These are phyloP conservation scores for Pipra filicauda DNA, from an alignment of 2,113 vertebrate species.

Conservation along the genomic window DNA sequence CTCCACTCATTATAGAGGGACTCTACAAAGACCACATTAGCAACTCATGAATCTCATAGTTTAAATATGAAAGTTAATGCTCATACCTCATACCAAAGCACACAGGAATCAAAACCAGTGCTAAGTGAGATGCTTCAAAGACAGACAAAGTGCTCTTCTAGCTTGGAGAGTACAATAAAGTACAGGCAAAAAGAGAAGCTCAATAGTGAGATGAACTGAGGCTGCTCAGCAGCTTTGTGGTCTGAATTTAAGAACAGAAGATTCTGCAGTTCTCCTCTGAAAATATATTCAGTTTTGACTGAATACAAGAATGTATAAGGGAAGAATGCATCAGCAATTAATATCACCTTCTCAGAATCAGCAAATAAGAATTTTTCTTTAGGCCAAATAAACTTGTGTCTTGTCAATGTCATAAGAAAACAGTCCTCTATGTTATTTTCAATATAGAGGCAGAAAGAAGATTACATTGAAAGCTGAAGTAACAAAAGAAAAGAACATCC, in stretches of 20 bases:
- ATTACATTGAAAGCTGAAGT: background rate
- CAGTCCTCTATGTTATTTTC: background rate
- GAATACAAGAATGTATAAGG: background rate
- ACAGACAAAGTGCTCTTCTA: background rate
- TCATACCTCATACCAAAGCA: background rate
- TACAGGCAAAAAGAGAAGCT: background rate
- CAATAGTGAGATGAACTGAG: background rate
- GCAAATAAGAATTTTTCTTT: background rate
- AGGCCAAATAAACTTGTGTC: background rate
- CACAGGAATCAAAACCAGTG: background rate
- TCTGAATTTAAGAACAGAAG: background rate
- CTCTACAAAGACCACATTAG: background rate
- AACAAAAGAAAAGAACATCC: background rate
- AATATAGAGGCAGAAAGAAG: background rate
- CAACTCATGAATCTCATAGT: background rate
- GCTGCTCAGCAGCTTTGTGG: background rate
- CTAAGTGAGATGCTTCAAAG: background rate
- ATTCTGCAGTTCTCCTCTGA: background rate
- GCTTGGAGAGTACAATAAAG: background rate
- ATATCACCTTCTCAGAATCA: background rate
- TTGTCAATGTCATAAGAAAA: background rate
- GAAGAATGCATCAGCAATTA: background rate
- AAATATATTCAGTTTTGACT: background rate
- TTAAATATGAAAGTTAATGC: conserved; percentile 2
- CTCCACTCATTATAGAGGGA: background rate